Conservation (phyloP, 1,140 invertebrate species). For the Batillaria attramentaria region DNA sequence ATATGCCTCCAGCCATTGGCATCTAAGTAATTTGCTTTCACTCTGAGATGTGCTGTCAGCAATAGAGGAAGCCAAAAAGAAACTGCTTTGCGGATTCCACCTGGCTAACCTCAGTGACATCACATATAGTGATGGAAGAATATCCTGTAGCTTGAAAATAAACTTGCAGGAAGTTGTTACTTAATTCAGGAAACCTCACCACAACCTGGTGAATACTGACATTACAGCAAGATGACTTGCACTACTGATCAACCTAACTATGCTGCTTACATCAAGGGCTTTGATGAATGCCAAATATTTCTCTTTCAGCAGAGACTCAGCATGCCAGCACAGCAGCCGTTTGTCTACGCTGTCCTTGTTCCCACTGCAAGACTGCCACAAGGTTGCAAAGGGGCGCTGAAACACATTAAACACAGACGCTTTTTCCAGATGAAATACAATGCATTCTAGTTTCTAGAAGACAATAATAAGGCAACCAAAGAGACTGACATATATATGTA, state of each 20-base stretch:
- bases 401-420: constrained; percentile 38
- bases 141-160: too few species aligned
- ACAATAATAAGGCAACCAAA: background rate
- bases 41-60: too few species aligned
- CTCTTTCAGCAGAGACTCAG: constrained; percentile 87
- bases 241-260: too few species aligned
- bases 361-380: constrained; percentile 65
- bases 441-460: background rate
- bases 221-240: background rate
- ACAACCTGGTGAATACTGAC: background rate
- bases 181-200: background rate
- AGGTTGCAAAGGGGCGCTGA: constrained; percentile 75
- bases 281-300: constrained; percentile 82
- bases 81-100: too few species aligned
- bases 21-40: too few species aligned
- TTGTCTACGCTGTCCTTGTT: constrained; percentile 71
- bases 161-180: background rate
- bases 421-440: background rate
- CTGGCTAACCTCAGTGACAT: too few species aligned
- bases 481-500: background rate
- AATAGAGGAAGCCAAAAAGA: too few species aligned
- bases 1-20: too few species aligned
- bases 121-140: too few species aligned
- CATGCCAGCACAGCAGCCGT: constrained; percentile 78
- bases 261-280: constrained; percentile 74